Percentiles rank a stretch among this genome's conserved stretches.
phyloP scores from a whole-genome alignment of 1,140 invertebrate genomes.

The Caenorhabditis inopinata region DNA sequence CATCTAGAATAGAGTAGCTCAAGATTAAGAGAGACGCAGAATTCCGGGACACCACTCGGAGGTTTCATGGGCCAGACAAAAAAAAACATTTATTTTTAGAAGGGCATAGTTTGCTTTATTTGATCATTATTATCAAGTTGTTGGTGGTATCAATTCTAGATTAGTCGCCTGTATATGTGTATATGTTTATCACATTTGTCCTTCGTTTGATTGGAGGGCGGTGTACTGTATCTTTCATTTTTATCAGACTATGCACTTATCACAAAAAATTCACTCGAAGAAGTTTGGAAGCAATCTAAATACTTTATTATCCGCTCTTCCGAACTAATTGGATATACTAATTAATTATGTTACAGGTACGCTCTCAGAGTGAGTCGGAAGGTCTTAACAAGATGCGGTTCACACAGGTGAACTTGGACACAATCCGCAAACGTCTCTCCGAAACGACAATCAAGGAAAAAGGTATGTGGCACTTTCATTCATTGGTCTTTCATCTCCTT shows the following conservation, averaged over 20 bases:
- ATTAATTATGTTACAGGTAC: slow-evolving; percentile 39
- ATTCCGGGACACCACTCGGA: background rate
- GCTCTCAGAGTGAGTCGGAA: slow-evolving; percentile 49
- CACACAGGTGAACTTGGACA: slow-evolving; percentile 27
- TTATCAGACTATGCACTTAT: slow-evolving; percentile 3
- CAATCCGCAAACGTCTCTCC: slow-evolving; percentile 2
- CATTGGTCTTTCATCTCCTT: background rate
- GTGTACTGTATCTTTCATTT: slow-evolving; percentile 25
- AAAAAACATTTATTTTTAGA: background rate
- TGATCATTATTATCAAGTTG: too few relatives aligned
- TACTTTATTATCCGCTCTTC: too few relatives aligned
- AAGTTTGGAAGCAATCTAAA: too few relatives aligned
- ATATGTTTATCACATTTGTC: background rate
- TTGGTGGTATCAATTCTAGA: too few relatives aligned
- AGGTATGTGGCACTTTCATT: background rate
- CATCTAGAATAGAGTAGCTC: background rate
- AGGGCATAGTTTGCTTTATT: background rate
- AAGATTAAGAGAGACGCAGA: background rate
- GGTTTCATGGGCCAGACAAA: background rate
- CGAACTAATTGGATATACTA: too few relatives aligned
- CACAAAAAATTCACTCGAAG: background rate
- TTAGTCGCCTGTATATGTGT: background rate
- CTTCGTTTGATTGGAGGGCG: background rate
- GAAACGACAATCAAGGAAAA: slow-evolving; percentile 18
- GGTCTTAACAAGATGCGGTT: slow-evolving; percentile 37